Percentiles rank a stretch among this genome's conserved stretches.
Evolutionary conservation across 2,797 vertebrate species (phyloP).

Genomic region (Microctenopoma stevenorrisi): DNA sequence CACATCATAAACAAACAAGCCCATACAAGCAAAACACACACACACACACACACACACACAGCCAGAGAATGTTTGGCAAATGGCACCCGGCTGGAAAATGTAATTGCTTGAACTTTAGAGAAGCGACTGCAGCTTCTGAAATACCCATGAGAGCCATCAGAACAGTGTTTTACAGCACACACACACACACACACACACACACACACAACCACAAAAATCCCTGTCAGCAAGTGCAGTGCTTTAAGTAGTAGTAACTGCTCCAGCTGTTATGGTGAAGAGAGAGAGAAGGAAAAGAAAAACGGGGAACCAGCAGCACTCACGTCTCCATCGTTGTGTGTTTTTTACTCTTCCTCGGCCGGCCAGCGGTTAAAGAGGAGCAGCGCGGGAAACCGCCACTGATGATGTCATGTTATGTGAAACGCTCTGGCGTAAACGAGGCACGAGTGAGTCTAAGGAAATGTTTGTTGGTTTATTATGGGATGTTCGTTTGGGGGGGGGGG

Average conservation of each 20-base stretch:
- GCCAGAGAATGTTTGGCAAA: constrained; percentile 67
- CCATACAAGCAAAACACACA: constrained; percentile 45
- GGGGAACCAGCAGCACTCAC: constrained; percentile 50
- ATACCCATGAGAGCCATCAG: constrained; percentile 74
- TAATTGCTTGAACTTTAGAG: constrained; percentile 82
- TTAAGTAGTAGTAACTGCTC: constrained; percentile 72
- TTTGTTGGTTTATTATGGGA: too few species aligned
- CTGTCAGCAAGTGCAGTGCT: constrained; percentile 75
- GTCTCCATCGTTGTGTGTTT: constrained; percentile 49
- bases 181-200: constrained; percentile 22
- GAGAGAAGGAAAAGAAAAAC: constrained; percentile 17
- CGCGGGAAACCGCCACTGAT: background rate
- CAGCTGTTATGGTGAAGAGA: constrained; percentile 63
- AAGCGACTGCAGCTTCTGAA: constrained; percentile 73
- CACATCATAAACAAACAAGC: constrained; percentile 32
- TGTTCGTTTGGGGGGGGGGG: too few species aligned
- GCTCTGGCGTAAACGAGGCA: too few species aligned
- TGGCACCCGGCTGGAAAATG: constrained; percentile 72
- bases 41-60: constrained; percentile 43
- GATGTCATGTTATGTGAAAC: constrained; percentile 1
- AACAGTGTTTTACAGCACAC: constrained; percentile 68
- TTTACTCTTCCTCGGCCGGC: constrained; percentile 25
- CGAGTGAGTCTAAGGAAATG: too few species aligned
- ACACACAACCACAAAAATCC: constrained; percentile 58
- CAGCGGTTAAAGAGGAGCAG: constrained; percentile 21